Base-by-base conservation (phyloP, 2,113 vertebrate genomes). In the Heterocephalus glaber region DNA sequence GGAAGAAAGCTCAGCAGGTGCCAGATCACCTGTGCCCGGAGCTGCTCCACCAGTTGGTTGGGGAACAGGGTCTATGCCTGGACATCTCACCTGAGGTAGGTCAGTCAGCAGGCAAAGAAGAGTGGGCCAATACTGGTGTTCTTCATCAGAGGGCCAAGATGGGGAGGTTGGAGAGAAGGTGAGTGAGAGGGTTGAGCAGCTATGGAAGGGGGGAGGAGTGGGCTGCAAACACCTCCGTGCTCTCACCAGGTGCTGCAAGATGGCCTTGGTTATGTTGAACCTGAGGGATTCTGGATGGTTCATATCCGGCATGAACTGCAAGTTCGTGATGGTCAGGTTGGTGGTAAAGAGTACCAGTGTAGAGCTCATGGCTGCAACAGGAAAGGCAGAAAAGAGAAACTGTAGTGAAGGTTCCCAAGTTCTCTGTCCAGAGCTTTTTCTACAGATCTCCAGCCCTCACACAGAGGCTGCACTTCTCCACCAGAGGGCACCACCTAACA, bases 251-350 rank as follows among this genome's bases (percentile, higher is more conserved):
- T 89, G 7, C 54, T 93, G 92, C 84, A 98, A 93, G 96, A 96
- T 95, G 85, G 33, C 83, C 80, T 97, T 97, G 0, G 96, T 95
- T 30, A 66, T 93, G 49, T 95, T 96, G 94, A 97, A 98, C 91
- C 83, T 98, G 60, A 41, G 85, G 13, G 98, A 98, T 24, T 0
- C 96, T 24, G 95, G 83, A 0, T 24, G 92, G 0, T 38, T 41
- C 92, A 98, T 38, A 49, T 97, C 98, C 63, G 96, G 22, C 72
- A 91, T 93, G 90, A 97, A 98, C 14, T 13, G 96, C 33, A 98
- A 95, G 91, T 98, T 98, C 26, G 96, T 98, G 96, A 98, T 58
- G 4, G 97, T 98, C 77, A 98, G 95, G 85, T 98, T 98, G 92
- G 98, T 0, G 0, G 96, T 97, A 72, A 98, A 98, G 41, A 96